Evolutionary conservation across 2,888 invertebrate genomes (phyloP), one percentile per base, ranked within the genome.

Genomic region (Eucera pruinosa): DNA sequence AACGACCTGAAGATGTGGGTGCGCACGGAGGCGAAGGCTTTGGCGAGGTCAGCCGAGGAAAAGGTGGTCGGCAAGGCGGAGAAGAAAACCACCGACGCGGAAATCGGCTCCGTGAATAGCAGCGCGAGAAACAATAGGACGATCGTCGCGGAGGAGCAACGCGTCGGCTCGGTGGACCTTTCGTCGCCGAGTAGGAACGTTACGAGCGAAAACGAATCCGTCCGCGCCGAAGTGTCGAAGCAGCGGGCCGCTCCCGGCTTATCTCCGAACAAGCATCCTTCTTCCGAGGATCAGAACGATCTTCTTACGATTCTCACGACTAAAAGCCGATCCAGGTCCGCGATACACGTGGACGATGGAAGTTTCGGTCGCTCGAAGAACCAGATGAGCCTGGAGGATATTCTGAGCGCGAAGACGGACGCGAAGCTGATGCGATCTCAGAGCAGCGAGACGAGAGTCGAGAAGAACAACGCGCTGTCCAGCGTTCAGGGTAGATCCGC

Each of bases 351-450:
- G 3, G 88, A 91, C 65, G 91, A 91, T 6, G 78, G 73, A 47
- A 85, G 82, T 9, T 89, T 89, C 47, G 85, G 87, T 0, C 83
- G 84, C n/a, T 86, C 89, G 0, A 89, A 88, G 43, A 88, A 88
- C 43, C 90, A 90, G 43, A 90, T 90, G 90, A 90, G 89, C 25
- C 70, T 91, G 23, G 91, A 91, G 33, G 91, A 91, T 18, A 91
- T 91, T 13, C 80, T 91, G 1, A 84, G 82, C 4, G 87, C 85
- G 4, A 90, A 88, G 65, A 15, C 65, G 1, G 86, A 89, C 9
- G 27, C 74, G 0, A 87, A 86, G 25, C 18, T 83, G 0, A 64
- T 77, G 1, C 83, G 85, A 1, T 72, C 68, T n/a, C 82, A 79
- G 43, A 86, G 73, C 58, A 58, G 23, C 1, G 80, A 82, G 5